Conservation (phyloP, 2,113 vertebrate genomes). For the Cyprinodon variegatus region DNA sequence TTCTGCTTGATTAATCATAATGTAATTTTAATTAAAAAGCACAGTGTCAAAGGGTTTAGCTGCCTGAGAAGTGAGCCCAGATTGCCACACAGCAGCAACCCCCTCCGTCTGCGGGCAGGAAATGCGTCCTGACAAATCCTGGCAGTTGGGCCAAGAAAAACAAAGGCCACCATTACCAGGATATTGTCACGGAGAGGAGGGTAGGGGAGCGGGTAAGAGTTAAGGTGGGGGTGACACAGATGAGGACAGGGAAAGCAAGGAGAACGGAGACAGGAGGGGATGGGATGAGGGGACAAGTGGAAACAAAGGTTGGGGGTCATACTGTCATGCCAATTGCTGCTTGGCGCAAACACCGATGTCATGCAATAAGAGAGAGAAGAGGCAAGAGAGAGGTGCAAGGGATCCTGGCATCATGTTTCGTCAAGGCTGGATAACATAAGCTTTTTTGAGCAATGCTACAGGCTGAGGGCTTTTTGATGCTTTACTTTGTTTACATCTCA, state of each 20-base stretch:
- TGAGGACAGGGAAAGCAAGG: constrained; percentile 42
- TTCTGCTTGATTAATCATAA: constrained; percentile 99
- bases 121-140: constrained; percentile 92
- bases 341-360: constrained; percentile 64
- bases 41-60: constrained; percentile 99
- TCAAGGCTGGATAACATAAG: constrained; percentile 68
- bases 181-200: constrained; percentile 68
- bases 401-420: constrained; percentile 58
- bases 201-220: constrained; percentile 51
- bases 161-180: constrained; percentile 77
- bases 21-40: constrained; percentile 99
- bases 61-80: constrained; percentile 99
- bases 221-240: constrained; percentile 33
- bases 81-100: constrained; percentile 95
- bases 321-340: constrained; percentile 75
- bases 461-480: constrained; percentile 44
- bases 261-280: constrained; percentile 28
- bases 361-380: constrained; percentile 46
- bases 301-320: constrained; percentile 68
- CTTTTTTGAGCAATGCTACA: constrained; percentile 65
- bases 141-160: constrained; percentile 75
- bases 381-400: constrained; percentile 57
- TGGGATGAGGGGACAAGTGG: constrained; percentile 44
- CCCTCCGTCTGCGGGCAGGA: constrained; percentile 90
- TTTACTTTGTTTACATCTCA: constrained; percentile 75